Evolutionary conservation across 2,113 vertebrate genomes (phyloP).

Genomic region (Oriolus oriolus): DNA sequence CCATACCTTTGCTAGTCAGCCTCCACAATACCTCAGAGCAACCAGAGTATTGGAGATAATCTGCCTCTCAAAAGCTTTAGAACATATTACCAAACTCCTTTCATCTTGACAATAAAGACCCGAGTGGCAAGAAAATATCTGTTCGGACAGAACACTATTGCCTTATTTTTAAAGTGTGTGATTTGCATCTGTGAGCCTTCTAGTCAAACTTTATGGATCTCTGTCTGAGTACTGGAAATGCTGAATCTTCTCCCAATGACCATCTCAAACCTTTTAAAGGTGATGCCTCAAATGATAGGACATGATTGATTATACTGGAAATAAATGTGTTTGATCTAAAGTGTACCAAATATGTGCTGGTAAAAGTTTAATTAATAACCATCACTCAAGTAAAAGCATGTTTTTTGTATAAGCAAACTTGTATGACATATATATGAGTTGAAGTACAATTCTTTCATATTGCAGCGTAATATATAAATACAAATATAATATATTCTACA

Average conservation of each 20-base stretch:
- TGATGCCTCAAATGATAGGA: neutral
- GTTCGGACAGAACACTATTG: neutral
- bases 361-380: neutral
- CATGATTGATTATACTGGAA: neutral
- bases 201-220: neutral
- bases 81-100: neutral
- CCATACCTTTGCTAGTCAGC: neutral
- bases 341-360: neutral
- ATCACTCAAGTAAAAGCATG: neutral
- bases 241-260: neutral
- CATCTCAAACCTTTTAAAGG: neutral
- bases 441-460: neutral
- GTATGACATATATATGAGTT: neutral
- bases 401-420: neutral
- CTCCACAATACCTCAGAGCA: neutral
- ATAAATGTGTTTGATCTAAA: neutral
- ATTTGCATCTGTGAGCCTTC: neutral
- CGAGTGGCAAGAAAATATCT: neutral
- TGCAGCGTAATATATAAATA: neutral
- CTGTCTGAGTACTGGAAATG: neutral
- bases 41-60: neutral
- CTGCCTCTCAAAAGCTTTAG: neutral
- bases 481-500: neutral
- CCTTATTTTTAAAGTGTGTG: neutral
- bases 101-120: neutral